Evolutionary conservation across 1,140 invertebrate species (phyloP), one percentile per base, ranked within the genome.

Genomic region (Teleogryllus occipitalis): DNA sequence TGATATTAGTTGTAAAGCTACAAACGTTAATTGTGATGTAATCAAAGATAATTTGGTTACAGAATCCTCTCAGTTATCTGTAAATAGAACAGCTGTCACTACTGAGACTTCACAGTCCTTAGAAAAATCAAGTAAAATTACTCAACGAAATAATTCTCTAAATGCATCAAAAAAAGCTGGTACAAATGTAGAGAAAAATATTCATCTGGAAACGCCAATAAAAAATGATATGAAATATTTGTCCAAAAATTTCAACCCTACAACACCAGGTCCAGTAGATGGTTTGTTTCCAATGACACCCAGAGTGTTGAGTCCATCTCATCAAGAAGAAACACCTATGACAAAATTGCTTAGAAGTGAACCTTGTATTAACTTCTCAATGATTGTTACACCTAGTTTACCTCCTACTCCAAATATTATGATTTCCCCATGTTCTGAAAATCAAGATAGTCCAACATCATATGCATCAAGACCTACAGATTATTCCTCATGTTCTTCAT

Each of bases 331-430:
- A 21, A 79, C 78, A 22, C 78, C 78, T 73, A 21, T 75, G 46
- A 79, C 78, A 75, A 79, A 79, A 49, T 46, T n/a, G 4, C 22
- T 47, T 47, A 47, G 46, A 47, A 21, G 74, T 21, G 47, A 75
- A 14, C 22, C 74, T 47, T 18, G 27, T 48, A 75, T 75, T 47
- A 22, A 18, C 47, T 74, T n/a, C 22, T 74, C 73, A 21, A 21
- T 75, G n/a, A 79, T 79, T 73, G n/a, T 74, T 18, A 79, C 78
- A 12, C 78, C 78, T 5, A 74, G 48, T 79, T 79, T 79, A 10
- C 78, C 78, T 10, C 74, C 73, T 10, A 79, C 78, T n/a, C 78
- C 78, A 0, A 75, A 75, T 46, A 79, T 79, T 75, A 10, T 39
- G 47, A 39, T 75, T 27, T 73, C 78, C 15, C 78, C 78, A 21